Base-by-base conservation (phyloP, 2,888 invertebrate genomes). In the Girardia tigrina region DNA sequence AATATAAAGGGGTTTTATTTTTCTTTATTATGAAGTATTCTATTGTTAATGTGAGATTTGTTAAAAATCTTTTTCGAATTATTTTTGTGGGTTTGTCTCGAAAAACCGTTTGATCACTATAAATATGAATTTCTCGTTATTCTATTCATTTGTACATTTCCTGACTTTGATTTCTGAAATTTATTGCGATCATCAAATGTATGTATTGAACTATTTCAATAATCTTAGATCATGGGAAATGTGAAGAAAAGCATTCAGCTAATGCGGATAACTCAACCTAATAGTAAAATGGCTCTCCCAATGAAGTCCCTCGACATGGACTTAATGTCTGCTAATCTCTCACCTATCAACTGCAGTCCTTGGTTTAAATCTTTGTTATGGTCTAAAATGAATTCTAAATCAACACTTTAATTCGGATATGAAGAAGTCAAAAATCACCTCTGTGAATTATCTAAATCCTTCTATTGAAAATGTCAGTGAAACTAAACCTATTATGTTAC, bases 311-410 rank as follows among this genome's bases (percentile, higher is more conserved):
- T 23, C 2, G 56, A 56, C n/a, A 56, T 56, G n/a, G 56, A 56
- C 23, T n/a, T 16, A n/a, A 56, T 56, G 23, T 4, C 56, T 20
- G 23, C 20, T n/a, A 56, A 56, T 56, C 23, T 56, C 20, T 56
- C 56, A 56, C 23, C 56, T n/a, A 56, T 56, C 4, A 56, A 56
- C n/a, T 56, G n/a, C 23, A 56, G 56, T 56, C 56, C 56, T 12
- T 56, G 56, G 56, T 56, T 56, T 23, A 56, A 56, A 56, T 56
- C 56, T 6, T 56, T 56, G 23, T 56, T 56, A 16, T 56, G 56
- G 56, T 56, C 56, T 12, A 56, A 56, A n/a, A 56, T 56, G 56
- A 56, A 56, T 56, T 56, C 56, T 8, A 56, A 56, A 56, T 56
- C 56, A 56, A 2, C 56, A 56, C n/a, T 56, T 56, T 56, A n/a